Evolutionary conservation across 2,888 invertebrate genomes (phyloP).

Genomic region (Lithophane semibrunnea): DNA sequence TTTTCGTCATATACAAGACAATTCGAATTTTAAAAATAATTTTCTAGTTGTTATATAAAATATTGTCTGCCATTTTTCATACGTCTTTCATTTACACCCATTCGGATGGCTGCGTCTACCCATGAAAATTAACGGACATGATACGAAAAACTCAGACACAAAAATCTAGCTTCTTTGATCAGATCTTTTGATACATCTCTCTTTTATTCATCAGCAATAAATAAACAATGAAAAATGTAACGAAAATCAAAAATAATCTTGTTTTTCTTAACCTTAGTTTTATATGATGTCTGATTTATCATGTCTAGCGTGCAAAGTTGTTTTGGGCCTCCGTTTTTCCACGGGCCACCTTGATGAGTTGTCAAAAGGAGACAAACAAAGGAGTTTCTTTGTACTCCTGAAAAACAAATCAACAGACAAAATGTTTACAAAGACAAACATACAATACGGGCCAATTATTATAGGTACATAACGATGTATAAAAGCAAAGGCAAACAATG

Average conservation of each 20-base stretch:
- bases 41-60: not conserved
- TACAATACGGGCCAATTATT: conserved; percentile 61
- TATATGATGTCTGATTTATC: conserved; percentile 57
- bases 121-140: not conserved
- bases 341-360: conserved; percentile 57
- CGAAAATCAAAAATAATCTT: conserved; percentile 33
- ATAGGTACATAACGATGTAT: conserved; percentile 35
- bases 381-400: conserved; percentile 49
- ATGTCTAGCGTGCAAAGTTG: conserved; percentile 51
- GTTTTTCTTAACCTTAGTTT: conserved; percentile 22
- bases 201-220: conserved; percentile 46
- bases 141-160: not conserved
- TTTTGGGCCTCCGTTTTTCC: conserved; percentile 37
- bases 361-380: conserved; percentile 61
- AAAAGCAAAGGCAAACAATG: conserved; percentile 37
- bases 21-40: not conserved
- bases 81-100: not conserved
- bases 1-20: not conserved
- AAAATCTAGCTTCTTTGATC: conserved; percentile 20
- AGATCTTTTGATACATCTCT: conserved; percentile 8
- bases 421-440: conserved; percentile 42
- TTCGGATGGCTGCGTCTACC: not conserved
- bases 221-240: conserved; percentile 34
- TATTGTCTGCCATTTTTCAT: not conserved
- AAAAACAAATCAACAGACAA: conserved; percentile 54